A percentile compares a stretch with the other conserved stretches of the same genome.
Conservation (phyloP, 1,140 invertebrate species). For the Drosophila miranda region DNA sequence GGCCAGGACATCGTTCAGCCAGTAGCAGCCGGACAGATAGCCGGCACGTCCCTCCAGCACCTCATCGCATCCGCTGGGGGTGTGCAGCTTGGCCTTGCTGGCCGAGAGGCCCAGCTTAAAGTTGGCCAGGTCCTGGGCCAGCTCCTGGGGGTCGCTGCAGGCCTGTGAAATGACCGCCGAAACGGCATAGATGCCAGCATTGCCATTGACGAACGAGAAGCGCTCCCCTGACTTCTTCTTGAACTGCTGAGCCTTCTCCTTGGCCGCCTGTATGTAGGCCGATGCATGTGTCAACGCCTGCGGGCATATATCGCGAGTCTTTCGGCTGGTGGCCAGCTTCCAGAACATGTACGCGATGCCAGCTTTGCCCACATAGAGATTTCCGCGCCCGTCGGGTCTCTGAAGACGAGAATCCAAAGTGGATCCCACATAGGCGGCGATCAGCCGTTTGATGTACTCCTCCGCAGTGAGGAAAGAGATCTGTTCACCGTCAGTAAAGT, state of each 20-base stretch:
- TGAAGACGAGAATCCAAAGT: too few species aligned
- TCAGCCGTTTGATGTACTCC: too few species aligned
- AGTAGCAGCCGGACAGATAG: constrained; percentile 89
- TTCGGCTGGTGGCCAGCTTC: constrained; percentile 78
- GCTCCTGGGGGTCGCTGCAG: constrained; percentile 58
- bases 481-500: too few species aligned
- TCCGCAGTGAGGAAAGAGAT: too few species aligned
- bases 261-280: constrained; percentile 82
- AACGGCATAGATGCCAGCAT: constrained; percentile 86
- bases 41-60: constrained; percentile 92
- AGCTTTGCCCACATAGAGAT: constrained; percentile 84
- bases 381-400: constrained; percentile 69
- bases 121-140: constrained; percentile 83
- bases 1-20: constrained; percentile 86
- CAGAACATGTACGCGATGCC: constrained; percentile 85
- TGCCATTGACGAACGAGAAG: constrained; percentile 85
- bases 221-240: constrained; percentile 74
- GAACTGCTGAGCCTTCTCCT: constrained; percentile 59
- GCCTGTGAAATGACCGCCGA: constrained; percentile 83
- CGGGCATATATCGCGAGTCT: constrained; percentile 68
- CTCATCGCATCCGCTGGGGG: constrained; percentile 90
- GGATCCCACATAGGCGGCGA: too few species aligned
- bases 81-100: constrained; percentile 83
- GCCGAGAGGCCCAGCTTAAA: constrained; percentile 79
- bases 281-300: constrained; percentile 76